These are phyloP conservation scores for Salvelinus sp. DNA, from an alignment of 2,113 vertebrate species.

Conservation along the genomic window DNA sequence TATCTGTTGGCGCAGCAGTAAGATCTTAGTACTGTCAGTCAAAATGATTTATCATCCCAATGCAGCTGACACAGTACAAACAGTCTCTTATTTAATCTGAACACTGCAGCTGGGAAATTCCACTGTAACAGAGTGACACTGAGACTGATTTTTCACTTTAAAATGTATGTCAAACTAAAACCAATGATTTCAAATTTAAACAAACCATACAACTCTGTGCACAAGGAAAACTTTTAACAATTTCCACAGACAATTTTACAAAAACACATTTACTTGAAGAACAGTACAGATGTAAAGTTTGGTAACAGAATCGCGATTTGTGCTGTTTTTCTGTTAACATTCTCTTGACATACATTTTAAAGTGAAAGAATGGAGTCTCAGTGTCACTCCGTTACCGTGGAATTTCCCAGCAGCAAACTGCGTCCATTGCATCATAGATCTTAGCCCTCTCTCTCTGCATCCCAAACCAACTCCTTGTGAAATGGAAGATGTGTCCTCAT, in stretches of 20 bases:
- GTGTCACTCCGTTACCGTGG: too few species aligned
- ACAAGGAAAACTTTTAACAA: too few species aligned
- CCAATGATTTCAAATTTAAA: too few species aligned
- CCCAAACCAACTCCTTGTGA: slow-evolving; percentile 1
- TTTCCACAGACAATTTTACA: too few species aligned
- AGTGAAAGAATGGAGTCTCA: too few species aligned
- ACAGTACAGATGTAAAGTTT: too few species aligned
- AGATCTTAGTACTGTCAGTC: not conserved
- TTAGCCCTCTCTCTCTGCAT: too few species aligned
- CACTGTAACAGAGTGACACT: not conserved
- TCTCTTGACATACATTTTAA: not conserved
- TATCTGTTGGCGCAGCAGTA: not conserved
- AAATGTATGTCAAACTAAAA: too few species aligned
- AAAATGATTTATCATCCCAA: not conserved
- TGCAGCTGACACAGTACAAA: not conserved
- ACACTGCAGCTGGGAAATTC: not conserved
- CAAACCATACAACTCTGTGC: too few species aligned
- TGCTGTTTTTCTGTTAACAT: not conserved
- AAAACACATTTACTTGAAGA: too few species aligned
- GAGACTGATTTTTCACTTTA: too few species aligned
- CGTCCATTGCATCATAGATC: not conserved
- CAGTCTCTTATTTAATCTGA: not conserved
- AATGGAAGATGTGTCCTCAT: slow-evolving; percentile 17
- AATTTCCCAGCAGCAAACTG: not conserved
- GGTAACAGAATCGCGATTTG: too few species aligned